Evolutionary conservation across 1,140 invertebrate genomes (phyloP).

Genomic region (Drosophila oshimai): DNA sequence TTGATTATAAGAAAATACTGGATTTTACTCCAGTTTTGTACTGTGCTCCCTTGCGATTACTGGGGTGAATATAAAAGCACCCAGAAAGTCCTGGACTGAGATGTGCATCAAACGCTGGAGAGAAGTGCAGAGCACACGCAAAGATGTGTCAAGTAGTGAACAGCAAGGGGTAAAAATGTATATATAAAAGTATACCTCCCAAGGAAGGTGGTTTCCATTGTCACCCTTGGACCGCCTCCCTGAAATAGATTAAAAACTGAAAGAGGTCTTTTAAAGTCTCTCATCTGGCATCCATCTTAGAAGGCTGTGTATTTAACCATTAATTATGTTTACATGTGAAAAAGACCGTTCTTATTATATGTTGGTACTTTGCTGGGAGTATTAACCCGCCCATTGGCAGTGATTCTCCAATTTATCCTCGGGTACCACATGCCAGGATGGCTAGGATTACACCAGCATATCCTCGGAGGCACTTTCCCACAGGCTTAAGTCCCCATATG

Average conservation of each 20-base stretch:
- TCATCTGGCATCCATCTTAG: conserved; percentile 20
- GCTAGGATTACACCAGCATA: conserved; percentile 43
- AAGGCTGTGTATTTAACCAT: conserved; percentile 27
- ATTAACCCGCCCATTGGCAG: conserved; percentile 55
- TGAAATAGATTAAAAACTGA: not conserved
- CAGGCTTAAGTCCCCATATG: conserved; percentile 32
- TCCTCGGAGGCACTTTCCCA: conserved; percentile 62
- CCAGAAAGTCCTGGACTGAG: conserved; percentile 27
- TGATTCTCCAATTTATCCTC: conserved; percentile 67
- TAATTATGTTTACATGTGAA: conserved; percentile 52
- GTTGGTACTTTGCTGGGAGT: conserved; percentile 16
- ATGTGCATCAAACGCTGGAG: conserved; percentile 16
- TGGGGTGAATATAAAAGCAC: conserved; percentile 28
- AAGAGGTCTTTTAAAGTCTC: not conserved
- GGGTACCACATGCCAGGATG: conserved; percentile 65
- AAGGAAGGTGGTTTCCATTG: not conserved
- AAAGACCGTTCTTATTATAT: conserved; percentile 16
- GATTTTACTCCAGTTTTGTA: not conserved
- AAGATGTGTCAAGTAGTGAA: conserved; percentile 29
- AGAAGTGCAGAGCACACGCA: conserved; percentile 16
- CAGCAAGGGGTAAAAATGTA: conserved; percentile 20
- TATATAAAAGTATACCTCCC: conserved; percentile 16
- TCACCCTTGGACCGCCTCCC: not conserved
- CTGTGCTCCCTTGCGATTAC: no score
- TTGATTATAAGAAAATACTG: no score